Conservation (phyloP, 2,888 invertebrate species). For the Lycaena phlaeas region DNA sequence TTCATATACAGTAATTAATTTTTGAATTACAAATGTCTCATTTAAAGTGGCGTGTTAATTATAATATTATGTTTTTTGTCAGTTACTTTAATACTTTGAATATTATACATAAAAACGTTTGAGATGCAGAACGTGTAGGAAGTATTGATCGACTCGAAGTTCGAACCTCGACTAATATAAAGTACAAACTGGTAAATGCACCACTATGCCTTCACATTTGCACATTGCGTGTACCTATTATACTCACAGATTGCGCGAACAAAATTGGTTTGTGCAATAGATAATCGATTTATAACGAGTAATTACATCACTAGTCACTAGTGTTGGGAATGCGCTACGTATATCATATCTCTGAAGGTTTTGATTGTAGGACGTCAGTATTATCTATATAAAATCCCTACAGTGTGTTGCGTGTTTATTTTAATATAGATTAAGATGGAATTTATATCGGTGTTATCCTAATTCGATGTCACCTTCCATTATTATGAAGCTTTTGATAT, state of each 20-base stretch:
- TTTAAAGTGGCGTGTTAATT: too few relatives aligned
- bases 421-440: constrained; percentile 50
- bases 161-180: not conserved
- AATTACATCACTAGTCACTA: constrained; percentile 5
- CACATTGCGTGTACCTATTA: not conserved
- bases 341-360: constrained; percentile 63
- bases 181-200: not conserved
- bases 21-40: too few relatives aligned
- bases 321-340: constrained; percentile 20
- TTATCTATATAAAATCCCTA: constrained; percentile 59
- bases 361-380: constrained; percentile 57
- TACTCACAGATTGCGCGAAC: not conserved
- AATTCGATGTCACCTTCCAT: constrained; percentile 29
- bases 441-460: constrained; percentile 38
- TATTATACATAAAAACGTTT: too few relatives aligned
- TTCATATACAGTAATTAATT: too few relatives aligned
- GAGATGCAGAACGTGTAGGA: too few relatives aligned
- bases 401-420: constrained; percentile 51
- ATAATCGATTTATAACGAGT: not conserved
- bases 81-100: too few relatives aligned
- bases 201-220: too few relatives aligned
- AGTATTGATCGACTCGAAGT: too few relatives aligned
- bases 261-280: not conserved
- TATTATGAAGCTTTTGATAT: constrained; percentile 21
- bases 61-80: too few relatives aligned